Evolutionary conservation across 2,797 vertebrate species (phyloP), one percentile per base, ranked within the genome.

Genomic region (Neostethus bicornis): DNA sequence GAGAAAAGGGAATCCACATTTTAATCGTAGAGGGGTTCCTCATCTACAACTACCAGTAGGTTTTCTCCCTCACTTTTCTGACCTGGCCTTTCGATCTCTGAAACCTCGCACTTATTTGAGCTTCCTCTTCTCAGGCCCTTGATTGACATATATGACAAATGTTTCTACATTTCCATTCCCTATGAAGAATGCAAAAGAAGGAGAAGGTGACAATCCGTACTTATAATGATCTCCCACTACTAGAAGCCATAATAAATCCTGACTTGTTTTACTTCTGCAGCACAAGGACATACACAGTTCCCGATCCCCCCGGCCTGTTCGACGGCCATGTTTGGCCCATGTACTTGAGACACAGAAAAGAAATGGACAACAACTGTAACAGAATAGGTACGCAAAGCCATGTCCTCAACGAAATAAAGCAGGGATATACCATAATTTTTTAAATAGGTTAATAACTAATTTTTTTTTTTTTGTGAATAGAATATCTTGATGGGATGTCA

Each of bases 311-410:
- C 0, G 94, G 94, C 39, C 92, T 98, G 76, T 99, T 98, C 0
- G 94, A 99, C 0, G 95, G 95, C 28, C 97, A 98, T 0, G 96
- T 98, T 12, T 98, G 96, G 96, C 96, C 96, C 79, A 98, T 96
- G 97, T 98, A 96, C 82, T 74, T 94, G 24, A 98, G 90, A 29
- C 94, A 98, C 84, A 92, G 90, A 80, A 91, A 77, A 11, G 91
- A 94, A 79, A 98, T 98, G 96, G 95, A 95, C 64, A 86, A 86
- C 25, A 70, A 43, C 0, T 85, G 87, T 0, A 73, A 92, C 25
- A 85, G 90, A 32, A 91, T 97, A 47, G 92, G 97, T 97, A 68
- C 65, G 90, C 50, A 3, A 26, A 63, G 17, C 9, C 6, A 25
- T 1, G 16, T 47, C 1, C 35, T 29, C 19, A 13, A 25, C 10